Evolutionary conservation across 2,797 vertebrate species (phyloP), one percentile per base, ranked within the genome.

Genomic region (Sebastes baramenuke): DNA sequence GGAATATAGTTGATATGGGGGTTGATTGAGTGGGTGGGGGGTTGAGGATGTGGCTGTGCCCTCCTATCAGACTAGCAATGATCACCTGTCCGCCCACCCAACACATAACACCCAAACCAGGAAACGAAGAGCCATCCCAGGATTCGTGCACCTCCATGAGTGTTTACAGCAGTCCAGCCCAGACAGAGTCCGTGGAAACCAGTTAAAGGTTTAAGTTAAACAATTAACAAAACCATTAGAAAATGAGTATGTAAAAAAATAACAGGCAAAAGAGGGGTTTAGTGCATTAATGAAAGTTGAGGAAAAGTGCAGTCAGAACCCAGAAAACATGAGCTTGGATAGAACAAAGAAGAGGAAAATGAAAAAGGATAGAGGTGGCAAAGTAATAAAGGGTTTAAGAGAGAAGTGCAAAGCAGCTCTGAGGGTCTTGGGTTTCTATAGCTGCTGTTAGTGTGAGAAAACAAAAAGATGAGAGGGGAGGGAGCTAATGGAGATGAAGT

Each of bases 1-100:
- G 91, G 94, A 93, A 91, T 94, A 94, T 89, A 92, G 88, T 87
- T 74, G 86, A 89, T 86, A 88, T 25, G 89, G 80, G 79, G 77
- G 58, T 75, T 61, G 80, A 80, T 59, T 79, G 74, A 76, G 85
- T 69, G 72, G 65, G 82, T 27, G 69, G 32, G 36, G 34, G 75
- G 42, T 82, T 71, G 73, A 69, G 46, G 80, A 80, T 77, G 82
- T 24, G 12, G 78, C 70, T 61, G 71, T 55, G 77, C 42, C 71
- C 74, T 83, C 75, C 77, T 13, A 61, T 81, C 65, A 72, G 71
- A 80, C 67, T 56, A 49, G 59, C 46, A 62, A 64, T 18, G 75
- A 79, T 59, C 60, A 67, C 54, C 52, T 32, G 34, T 59, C 36
- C 32, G 46, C 72, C 77, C 71, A 67, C 78, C 82, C 56, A 27